Conservation (phyloP, 2,113 vertebrate species). For the Leptosomus discolor region DNA sequence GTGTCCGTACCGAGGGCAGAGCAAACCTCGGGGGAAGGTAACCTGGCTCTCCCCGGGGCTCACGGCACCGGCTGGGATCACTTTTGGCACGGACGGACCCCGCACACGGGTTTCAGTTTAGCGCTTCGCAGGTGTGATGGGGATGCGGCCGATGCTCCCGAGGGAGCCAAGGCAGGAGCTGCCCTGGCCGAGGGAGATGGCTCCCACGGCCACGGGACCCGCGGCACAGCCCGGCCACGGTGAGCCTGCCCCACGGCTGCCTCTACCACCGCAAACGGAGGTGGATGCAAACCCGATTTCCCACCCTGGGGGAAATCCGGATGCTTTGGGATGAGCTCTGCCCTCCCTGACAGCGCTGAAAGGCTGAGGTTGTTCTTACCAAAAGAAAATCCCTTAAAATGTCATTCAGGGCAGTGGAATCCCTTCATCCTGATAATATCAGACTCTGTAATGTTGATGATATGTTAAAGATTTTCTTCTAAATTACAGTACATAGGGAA, state of each 20-base stretch:
- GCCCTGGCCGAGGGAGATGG: neutral
- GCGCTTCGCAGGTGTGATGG: neutral
- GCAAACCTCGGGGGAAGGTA: neutral
- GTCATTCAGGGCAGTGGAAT: neutral
- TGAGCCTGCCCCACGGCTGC: neutral
- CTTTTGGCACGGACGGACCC: neutral
- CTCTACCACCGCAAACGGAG: neutral
- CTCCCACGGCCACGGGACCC: neutral
- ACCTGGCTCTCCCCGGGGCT: neutral
- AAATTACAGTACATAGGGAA: neutral
- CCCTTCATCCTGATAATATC: neutral
- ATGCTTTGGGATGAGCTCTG: neutral
- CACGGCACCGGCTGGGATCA: neutral
- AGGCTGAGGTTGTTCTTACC: neutral
- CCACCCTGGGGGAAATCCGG: neutral
- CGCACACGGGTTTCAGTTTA: neutral
- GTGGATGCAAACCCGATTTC: neutral
- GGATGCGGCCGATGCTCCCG: neutral
- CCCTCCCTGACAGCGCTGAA: neutral
- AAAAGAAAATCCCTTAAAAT: neutral
- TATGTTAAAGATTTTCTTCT: neutral
- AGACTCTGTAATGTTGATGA: neutral
- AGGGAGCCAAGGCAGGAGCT: neutral
- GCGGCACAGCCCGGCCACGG: rapidly evolving
- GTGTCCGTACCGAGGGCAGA: neutral